A percentile compares a stretch with the other conserved stretches of the same genome.
phyloP scores from a whole-genome alignment of 2,113 vertebrate species.

The Coryphaenoides rupestris region DNA sequence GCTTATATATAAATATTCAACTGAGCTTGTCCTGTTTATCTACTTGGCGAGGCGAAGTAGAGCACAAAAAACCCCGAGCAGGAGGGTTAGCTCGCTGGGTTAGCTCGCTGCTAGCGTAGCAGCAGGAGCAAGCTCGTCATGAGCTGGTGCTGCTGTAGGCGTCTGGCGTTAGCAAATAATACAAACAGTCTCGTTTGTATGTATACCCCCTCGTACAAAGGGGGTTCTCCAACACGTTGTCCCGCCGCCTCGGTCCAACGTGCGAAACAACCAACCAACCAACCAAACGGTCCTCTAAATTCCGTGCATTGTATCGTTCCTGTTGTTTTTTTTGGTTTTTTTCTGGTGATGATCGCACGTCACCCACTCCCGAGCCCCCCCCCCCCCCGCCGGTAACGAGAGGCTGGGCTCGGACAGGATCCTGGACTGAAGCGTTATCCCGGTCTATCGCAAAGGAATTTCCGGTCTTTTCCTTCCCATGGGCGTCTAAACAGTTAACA shows the following conservation, averaged over 20 bases:
- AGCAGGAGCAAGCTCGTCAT: slow-evolving; percentile 58
- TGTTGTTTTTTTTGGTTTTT: slow-evolving; percentile 50
- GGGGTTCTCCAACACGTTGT: background rate
- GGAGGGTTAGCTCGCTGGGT: slow-evolving; percentile 22
- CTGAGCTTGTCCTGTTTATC: slow-evolving; percentile 9
- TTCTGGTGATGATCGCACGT: slow-evolving; percentile 51
- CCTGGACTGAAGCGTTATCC: too few species aligned
- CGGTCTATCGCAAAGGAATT: too few species aligned
- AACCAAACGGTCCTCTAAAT: slow-evolving; percentile 28
- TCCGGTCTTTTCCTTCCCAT: too few species aligned
- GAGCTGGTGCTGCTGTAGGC: slow-evolving; percentile 47
- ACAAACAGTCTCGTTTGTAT: slow-evolving; percentile 24
- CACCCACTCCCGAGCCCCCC: slow-evolving; percentile 59
- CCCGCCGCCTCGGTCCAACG: background rate
- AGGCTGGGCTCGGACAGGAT: too few species aligned
- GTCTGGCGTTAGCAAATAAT: slow-evolving; percentile 46
- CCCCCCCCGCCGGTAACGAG: slow-evolving; percentile 33
- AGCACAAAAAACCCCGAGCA: slow-evolving; percentile 33
- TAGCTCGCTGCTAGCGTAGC: slow-evolving; percentile 36
- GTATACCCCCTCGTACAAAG: too few species aligned
- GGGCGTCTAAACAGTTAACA: too few species aligned
- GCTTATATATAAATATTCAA: background rate
- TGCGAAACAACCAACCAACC: slow-evolving; percentile 3
- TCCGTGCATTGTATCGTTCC: slow-evolving; percentile 53
- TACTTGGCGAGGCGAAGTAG: slow-evolving; percentile 17